Conservation (phyloP, 2,797 vertebrate species). For the Xiphophorus birchmanni region DNA sequence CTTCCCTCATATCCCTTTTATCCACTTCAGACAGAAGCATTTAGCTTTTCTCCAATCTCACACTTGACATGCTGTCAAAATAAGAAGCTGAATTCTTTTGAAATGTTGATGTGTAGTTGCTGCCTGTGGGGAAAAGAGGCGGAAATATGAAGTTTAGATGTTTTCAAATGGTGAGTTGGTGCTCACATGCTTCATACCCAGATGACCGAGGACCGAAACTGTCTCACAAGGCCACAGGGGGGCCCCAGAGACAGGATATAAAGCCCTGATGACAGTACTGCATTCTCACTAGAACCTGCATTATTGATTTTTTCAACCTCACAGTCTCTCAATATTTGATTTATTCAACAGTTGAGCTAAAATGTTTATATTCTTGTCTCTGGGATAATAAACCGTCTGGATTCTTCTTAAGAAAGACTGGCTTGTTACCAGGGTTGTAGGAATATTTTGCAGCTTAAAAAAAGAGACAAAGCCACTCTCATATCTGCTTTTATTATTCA, state of each 20-base stretch:
- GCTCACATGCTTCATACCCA: slow-evolving; percentile 18
- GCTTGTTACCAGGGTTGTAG: slow-evolving; percentile 25
- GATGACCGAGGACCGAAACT: slow-evolving; percentile 49
- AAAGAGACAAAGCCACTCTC: neutral
- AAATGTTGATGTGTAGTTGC: slow-evolving; percentile 38
- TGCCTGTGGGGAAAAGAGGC: slow-evolving; percentile 32
- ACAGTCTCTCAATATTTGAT: slow-evolving; percentile 1
- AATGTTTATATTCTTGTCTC: slow-evolving; percentile 23
- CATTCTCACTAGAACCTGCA: slow-evolving; percentile 14
- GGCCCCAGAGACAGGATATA: slow-evolving; percentile 78
- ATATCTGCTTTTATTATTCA: neutral
- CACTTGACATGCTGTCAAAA: slow-evolving; percentile 55
- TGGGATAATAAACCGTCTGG: slow-evolving; percentile 36
- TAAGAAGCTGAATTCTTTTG: slow-evolving; percentile 53
- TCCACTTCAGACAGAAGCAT: slow-evolving; percentile 46
- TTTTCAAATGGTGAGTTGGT: slow-evolving; percentile 31
- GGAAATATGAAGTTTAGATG: slow-evolving; percentile 33
- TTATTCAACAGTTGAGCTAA: slow-evolving; percentile 18
- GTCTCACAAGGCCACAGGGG: slow-evolving; percentile 79
- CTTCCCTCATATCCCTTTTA: slow-evolving; percentile 46
- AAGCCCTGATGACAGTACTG: slow-evolving; percentile 31
- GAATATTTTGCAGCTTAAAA: neutral
- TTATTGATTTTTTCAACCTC: slow-evolving; percentile 16
- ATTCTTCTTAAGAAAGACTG: slow-evolving; percentile 19
- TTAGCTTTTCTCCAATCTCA: slow-evolving; percentile 52